Conservation (phyloP, 2,113 vertebrate species). For the Hippocampus barbouri region DNA sequence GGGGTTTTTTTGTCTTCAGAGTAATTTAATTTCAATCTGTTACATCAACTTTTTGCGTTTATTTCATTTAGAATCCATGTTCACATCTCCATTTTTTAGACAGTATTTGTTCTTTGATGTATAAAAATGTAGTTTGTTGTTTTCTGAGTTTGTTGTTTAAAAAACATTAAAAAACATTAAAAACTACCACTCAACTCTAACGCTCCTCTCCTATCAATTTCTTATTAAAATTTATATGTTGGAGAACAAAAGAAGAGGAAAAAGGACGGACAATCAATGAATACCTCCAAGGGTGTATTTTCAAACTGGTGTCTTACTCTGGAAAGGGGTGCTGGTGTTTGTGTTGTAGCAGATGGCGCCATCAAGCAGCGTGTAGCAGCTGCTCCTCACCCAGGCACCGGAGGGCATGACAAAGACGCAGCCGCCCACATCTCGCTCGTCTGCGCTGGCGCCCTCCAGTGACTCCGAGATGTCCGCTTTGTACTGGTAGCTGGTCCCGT, state of each 20-base stretch:
- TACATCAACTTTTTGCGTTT: no score
- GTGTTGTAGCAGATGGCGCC: constrained; percentile 88
- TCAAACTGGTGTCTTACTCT: constrained; percentile 51
- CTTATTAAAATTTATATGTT: no score
- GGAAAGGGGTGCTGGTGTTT: constrained; percentile 36
- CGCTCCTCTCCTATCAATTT: no score
- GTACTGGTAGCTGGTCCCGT: constrained; percentile 79
- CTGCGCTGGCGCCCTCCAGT: constrained; percentile 20
- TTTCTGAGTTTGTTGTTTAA: no score
- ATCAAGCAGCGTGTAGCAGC: constrained; percentile 71
- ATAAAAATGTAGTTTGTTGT: no score
- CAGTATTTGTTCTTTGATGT: no score
- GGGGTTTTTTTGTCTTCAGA: no score
- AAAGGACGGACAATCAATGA: not conserved
- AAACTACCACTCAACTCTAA: no score
- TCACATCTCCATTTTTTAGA: no score
- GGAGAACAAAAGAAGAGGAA: not conserved
- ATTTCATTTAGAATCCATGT: no score
- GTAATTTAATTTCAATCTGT: no score
- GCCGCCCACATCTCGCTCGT: constrained; percentile 58
- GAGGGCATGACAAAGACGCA: constrained; percentile 79
- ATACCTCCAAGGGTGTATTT: not conserved
- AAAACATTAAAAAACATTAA: no score
- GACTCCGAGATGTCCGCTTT: constrained; percentile 54
- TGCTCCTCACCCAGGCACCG: constrained; percentile 77